These are phyloP conservation scores for Eubasilissa regina DNA, from an alignment of 1,140 invertebrate species.

Conservation along the genomic window DNA sequence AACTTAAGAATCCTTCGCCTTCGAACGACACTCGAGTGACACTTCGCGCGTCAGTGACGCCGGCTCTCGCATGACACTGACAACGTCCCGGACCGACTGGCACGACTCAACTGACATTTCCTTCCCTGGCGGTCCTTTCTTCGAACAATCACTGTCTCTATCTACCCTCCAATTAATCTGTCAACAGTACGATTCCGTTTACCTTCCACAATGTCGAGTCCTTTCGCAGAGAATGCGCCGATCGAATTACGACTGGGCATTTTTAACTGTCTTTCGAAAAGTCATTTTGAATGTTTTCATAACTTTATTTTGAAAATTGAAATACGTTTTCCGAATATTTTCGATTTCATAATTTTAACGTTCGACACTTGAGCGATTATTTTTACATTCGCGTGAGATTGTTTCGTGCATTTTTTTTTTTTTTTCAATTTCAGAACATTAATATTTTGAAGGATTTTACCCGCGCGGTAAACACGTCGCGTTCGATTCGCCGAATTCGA, in stretches of 20 bases:
- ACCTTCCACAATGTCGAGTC: neutral
- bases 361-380: neutral
- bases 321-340: neutral
- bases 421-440: slow-evolving; percentile 10
- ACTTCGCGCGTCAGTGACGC: slow-evolving; percentile 7
- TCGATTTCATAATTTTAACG: neutral
- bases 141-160: slow-evolving; percentile 30
- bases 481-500: slow-evolving; percentile 7
- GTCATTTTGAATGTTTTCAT: slow-evolving; percentile 7
- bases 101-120: slow-evolving; percentile 27
- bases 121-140: slow-evolving; percentile 1
- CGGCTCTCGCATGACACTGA: slow-evolving; percentile 15
- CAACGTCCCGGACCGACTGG: slow-evolving; percentile 18
- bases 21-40: slow-evolving; percentile 30
- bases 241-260: neutral
- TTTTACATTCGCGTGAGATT: neutral
- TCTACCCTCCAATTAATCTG: slow-evolving; percentile 17
- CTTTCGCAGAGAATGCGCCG: neutral
- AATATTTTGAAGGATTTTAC: neutral
- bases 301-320: slow-evolving; percentile 1
- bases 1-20: neutral
- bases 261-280: neutral
- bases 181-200: slow-evolving; percentile 25
- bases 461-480: slow-evolving; percentile 37
- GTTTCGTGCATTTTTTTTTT: neutral